Evolutionary conservation across 23 tunicate genomes (phyloP).

Genomic region (Trididemnum nubilum): DNA sequence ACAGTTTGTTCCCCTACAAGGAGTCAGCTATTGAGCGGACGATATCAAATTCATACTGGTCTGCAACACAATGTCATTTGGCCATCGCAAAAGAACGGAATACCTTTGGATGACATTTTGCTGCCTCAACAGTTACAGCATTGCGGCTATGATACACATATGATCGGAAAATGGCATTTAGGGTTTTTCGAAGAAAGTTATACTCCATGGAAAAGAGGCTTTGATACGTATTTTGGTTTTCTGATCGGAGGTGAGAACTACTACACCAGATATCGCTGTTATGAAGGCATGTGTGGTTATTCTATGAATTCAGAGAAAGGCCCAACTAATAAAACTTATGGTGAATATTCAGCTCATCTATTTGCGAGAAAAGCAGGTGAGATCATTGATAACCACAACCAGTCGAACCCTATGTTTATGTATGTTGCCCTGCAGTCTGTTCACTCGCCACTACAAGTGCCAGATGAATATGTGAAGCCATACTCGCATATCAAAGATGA

Average conservation of each 20-base stretch:
- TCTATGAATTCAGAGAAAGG: constrained; percentile 53
- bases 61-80: constrained; percentile 63
- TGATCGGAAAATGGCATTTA: constrained; percentile 92
- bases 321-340: constrained; percentile 74
- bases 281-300: constrained; percentile 46
- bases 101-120: constrained; percentile 76
- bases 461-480: constrained; percentile 58
- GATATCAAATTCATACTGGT: constrained; percentile 86
- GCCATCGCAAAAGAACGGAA: constrained; percentile 43
- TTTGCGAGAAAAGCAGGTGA: constrained; percentile 61
- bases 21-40: constrained; percentile 83
- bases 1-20: constrained; percentile 78
- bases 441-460: constrained; percentile 87
- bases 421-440: constrained; percentile 90
- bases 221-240: constrained; percentile 78
- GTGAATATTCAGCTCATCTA: constrained; percentile 72
- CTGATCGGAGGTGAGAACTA: constrained; percentile 64
- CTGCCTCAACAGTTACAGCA: constrained; percentile 64
- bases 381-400: constrained; percentile 43
- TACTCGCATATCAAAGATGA: constrained; percentile 57
- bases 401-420: constrained; percentile 74
- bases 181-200: constrained; percentile 72
- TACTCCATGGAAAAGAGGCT: constrained; percentile 71
- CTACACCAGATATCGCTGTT: constrained; percentile 33
- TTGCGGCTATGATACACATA: constrained; percentile 73